A percentile compares a stretch with the other conserved stretches of the same genome.
Conservation (phyloP, 2,797 vertebrate genomes). For the Zalophus californianus region DNA sequence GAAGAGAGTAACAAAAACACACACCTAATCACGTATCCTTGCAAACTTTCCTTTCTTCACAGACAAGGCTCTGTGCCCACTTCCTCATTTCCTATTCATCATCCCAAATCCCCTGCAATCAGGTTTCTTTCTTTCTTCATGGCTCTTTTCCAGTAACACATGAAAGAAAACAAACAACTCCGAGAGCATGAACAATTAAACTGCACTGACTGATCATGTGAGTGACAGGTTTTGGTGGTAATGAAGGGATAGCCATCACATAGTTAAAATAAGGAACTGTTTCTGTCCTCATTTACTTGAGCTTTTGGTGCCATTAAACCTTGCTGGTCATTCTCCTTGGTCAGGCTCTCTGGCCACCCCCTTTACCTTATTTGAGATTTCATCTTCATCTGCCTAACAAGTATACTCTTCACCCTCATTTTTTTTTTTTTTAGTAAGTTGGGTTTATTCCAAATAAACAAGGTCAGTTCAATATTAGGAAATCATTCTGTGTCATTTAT, state of each 20-base stretch:
- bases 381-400: background rate
- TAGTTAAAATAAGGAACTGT: background rate
- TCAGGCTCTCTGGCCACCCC: background rate
- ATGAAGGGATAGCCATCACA: background rate
- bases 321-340: background rate
- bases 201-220: background rate
- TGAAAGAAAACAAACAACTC: background rate
- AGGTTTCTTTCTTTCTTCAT: background rate
- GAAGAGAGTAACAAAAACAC: background rate
- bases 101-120: background rate
- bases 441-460: background rate
- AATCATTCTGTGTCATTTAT: background rate
- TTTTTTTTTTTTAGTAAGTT: background rate
- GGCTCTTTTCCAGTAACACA: background rate
- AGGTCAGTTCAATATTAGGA: background rate
- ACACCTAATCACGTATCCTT: background rate
- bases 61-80: background rate
- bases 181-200: background rate
- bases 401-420: background rate
- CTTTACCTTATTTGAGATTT: background rate
- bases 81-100: background rate
- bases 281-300: background rate
- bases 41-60: background rate
- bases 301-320: background rate
- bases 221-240: background rate